phyloP scores from a whole-genome alignment of 2,888 invertebrate genomes.

The Thecocarcelia acutangulata region DNA sequence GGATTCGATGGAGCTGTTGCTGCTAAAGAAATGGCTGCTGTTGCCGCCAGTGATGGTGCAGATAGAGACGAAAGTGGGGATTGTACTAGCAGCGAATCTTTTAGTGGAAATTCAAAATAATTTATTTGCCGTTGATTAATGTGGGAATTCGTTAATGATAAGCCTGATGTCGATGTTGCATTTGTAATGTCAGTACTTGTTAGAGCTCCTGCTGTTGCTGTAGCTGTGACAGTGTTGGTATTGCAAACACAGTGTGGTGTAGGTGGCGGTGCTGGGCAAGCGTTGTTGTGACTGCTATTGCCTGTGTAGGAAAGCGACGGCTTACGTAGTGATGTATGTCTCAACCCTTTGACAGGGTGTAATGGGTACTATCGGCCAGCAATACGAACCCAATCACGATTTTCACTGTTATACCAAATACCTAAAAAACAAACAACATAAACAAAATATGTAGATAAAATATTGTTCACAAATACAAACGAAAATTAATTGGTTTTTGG shows the following conservation, averaged over 20 bases:
- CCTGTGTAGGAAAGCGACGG: constrained; percentile 76
- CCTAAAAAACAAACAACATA: constrained; percentile 74
- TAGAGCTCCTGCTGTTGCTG: constrained; percentile 58
- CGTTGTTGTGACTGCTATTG: constrained; percentile 77
- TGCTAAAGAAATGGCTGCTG: constrained; percentile 69
- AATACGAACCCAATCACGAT: constrained; percentile 82
- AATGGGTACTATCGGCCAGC: constrained; percentile 82
- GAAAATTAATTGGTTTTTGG: constrained; percentile 64
- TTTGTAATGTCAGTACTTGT: constrained; percentile 17
- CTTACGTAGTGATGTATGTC: constrained; percentile 80
- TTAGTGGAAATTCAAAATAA: constrained; percentile 77
- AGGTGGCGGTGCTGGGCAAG: constrained; percentile 79
- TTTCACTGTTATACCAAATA: constrained; percentile 82
- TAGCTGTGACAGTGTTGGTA: constrained; percentile 53
- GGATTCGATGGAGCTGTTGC: constrained; percentile 58
- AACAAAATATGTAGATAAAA: constrained; percentile 18
- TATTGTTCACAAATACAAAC: constrained; percentile 41
- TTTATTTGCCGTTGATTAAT: constrained; percentile 76
- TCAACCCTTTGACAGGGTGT: constrained; percentile 82
- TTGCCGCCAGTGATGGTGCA: constrained; percentile 73
- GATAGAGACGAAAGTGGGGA: constrained; percentile 73
- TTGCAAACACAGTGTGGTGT: constrained; percentile 72
- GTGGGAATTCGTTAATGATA: constrained; percentile 73
- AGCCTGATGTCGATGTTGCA: constrained; percentile 46
- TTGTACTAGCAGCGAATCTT: constrained; percentile 59